Evolutionary conservation across 2,797 vertebrate species (phyloP), one percentile per base, ranked within the genome.

Genomic region (Takifugu rubripes): DNA sequence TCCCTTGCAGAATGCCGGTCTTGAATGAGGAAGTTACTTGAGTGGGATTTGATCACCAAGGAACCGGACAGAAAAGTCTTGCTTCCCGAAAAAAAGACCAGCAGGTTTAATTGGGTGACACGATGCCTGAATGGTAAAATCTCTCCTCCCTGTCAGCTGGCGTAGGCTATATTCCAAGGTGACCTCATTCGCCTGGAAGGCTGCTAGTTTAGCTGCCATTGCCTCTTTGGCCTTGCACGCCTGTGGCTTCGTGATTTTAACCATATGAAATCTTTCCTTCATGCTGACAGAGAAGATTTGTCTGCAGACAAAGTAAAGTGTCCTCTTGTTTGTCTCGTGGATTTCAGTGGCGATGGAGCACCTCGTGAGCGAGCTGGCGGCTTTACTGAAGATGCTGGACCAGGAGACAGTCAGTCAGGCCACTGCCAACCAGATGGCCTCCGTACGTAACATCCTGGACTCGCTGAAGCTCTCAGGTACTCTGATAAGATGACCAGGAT

Each of bases 331-430:
- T 66, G 55, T 45, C 6, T 27, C 52, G 25, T 63, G 49, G 50
- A 76, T 75, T 76, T 58, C 65, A 66, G 45, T 81, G 91, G 94
- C 90, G 68, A 89, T 98, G 85, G 97, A 99, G 80, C 94, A 94
- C 56, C 94, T 99, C 33, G 89, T 99, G 61, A 94, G 88, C 0
- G 97, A 99, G 88, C 90, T 99, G 48, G 90, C 87, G 0, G 42
- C 93, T 40, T 84, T 99, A 54, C 92, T 99, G 65, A 97, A 93
- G 86, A 91, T 99, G 87, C 83, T 99, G 85, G 97, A 98, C 79
- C 93, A 94, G 0, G 97, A 99, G 84, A 92, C 92, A 14, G 90
- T 99, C 84, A 98, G 97, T 46, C 86, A 94, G 16, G 94, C 92
- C 40, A 92, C 97, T 0, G 83, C 93, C 25, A 93, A 98, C 82